Evolutionary conservation across 2,888 invertebrate genomes (phyloP).

Genomic region (Apantesis nais): DNA sequence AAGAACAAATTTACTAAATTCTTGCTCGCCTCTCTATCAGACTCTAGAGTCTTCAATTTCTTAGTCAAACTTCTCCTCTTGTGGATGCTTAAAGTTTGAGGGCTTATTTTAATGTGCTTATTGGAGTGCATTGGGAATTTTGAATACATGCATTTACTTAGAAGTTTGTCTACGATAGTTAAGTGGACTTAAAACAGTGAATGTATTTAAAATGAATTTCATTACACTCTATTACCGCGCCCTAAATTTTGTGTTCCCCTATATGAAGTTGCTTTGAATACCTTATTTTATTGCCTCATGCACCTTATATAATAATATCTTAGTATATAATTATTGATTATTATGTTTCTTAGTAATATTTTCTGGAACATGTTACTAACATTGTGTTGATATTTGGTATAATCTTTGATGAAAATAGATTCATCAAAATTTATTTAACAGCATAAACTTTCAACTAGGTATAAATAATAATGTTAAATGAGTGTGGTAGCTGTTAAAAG

Average conservation of each 20-base stretch:
- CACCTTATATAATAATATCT: neutral
- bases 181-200: conserved; percentile 4
- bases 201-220: neutral
- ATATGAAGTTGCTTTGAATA: neutral
- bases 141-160: conserved; percentile 45
- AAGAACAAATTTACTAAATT: conserved; percentile 30
- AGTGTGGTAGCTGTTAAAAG: conserved; percentile 34
- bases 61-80: conserved; percentile 31
- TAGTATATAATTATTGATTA: neutral
- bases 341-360: neutral
- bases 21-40: conserved; percentile 23
- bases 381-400: neutral
- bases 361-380: neutral
- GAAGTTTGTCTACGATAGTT: conserved; percentile 21
- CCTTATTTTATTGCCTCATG: neutral
- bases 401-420: neutral
- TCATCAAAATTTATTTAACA: neutral
- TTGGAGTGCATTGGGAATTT: conserved; percentile 37
- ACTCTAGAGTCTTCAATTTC: conserved; percentile 38
- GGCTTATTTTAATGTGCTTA: conserved; percentile 46
- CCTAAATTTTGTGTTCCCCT: neutral
- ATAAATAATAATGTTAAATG: conserved; percentile 8
- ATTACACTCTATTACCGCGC: neutral
- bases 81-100: conserved; percentile 30
- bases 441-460: neutral